These are phyloP conservation scores for Chloebia gouldiae DNA, from an alignment of 2,113 vertebrate genomes.

Conservation along the genomic window DNA sequence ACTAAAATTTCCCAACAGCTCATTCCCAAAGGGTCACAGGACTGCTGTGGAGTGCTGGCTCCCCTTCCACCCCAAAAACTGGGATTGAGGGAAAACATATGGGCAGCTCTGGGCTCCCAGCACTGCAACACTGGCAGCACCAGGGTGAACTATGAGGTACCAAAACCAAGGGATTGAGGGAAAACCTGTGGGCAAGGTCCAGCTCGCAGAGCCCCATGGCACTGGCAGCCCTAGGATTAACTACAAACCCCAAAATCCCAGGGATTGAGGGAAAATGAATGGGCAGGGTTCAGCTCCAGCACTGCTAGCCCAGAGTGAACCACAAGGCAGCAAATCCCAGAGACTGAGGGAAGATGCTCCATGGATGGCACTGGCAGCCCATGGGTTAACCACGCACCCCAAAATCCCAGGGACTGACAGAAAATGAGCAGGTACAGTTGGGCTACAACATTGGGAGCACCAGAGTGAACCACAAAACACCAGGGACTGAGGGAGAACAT, in stretches of 20 bases:
- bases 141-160: neutral
- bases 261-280: neutral
- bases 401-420: too few species aligned
- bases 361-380: slow-evolving; percentile 51
- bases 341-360: neutral
- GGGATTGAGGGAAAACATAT: neutral
- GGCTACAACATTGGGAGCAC: too few species aligned
- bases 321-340: neutral
- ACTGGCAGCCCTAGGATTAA: slow-evolving; percentile 72
- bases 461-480: too few species aligned
- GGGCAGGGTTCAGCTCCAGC: neutral
- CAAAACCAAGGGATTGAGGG: neutral
- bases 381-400: slow-evolving; percentile 66
- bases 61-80: neutral
- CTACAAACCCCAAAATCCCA: neutral
- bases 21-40: neutral
- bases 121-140: slow-evolving; percentile 44
- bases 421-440: too few species aligned
- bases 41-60: neutral
- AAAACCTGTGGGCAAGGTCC: neutral
- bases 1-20: neutral
- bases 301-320: neutral
- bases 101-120: neutral
- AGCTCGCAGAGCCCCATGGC: neutral
- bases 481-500: too few species aligned